Base-by-base conservation (phyloP, 2,888 invertebrate genomes). In the Drosophila kuntzei region DNA sequence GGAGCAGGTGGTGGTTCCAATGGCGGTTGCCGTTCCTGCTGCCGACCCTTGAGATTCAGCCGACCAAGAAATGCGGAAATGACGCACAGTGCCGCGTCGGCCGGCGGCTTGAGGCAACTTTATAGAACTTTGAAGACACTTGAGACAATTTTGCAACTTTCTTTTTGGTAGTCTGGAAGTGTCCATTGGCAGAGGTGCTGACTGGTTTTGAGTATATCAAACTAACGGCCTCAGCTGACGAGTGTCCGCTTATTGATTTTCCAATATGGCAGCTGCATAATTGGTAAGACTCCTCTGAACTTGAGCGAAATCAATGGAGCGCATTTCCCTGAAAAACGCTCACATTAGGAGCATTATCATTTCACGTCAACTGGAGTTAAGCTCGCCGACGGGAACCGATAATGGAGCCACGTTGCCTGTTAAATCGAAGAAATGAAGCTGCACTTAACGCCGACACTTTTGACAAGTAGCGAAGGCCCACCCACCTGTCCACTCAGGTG, bases 81-180 rank as follows among this genome's bases (percentile, higher is more conserved):
- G 76, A 83, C 80, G 70, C 68, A 68, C 75, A 54, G 62, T 62
- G 60, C 55, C 60, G 61, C 51, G n/a, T 16, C n/a, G 46, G 41
- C 20, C 51, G 41, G 43, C 41, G 64, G 20, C 37, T 50, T 75
- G 60, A 69, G 76, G 76, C 67, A 76, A 81, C 55, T 75, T 55
- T 41, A 49, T 27, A 43, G 72, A 77, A 85, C 78, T 85, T 85
- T 79, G 71, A 73, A 83, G 71, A 76, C 88, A 90, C 89, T 89
- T 81, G 89, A 89, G 89, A 90, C 89, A 89, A 85, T 89, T 89
- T 89, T 74, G 79, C 64, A 89, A 89, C 79, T 89, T 89, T 87
- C 71, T 79, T 79, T 70, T 65, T 49, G 63, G 71, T 49, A 41
- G 67, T 58, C 71, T 59, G 41, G 55, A 60, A 67, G 71, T 60